phyloP scores from a whole-genome alignment of 2,113 vertebrate species.

The Neodontobutis hainanensis region DNA sequence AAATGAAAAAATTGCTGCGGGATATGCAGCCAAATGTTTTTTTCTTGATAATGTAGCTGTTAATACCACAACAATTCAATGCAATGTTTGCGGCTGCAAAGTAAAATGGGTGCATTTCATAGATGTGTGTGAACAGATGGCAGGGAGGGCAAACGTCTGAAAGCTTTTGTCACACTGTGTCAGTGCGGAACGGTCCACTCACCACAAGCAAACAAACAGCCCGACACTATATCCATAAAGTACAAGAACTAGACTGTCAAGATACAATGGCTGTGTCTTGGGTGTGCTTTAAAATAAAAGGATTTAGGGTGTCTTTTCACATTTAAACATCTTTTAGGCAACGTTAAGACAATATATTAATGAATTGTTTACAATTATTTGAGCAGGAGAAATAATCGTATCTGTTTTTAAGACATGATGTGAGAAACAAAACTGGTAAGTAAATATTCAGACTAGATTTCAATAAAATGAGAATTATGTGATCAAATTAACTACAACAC shows the following conservation, averaged over 20 bases:
- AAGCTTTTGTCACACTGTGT: conserved; percentile 11
- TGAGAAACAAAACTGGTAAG: too few species aligned
- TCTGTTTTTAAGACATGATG: not conserved
- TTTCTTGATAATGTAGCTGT: not conserved
- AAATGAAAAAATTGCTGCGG: not conserved
- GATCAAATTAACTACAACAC: too few species aligned
- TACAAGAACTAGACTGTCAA: not conserved
- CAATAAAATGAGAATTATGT: too few species aligned
- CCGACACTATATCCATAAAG: not conserved
- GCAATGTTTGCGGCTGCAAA: not conserved
- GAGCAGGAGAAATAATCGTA: not conserved
- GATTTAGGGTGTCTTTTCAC: conserved; percentile 16
- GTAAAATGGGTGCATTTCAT: not conserved
- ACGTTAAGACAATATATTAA: conserved; percentile 22
- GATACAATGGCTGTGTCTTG: not conserved
- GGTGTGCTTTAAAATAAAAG: conserved; percentile 7
- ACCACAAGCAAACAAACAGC: not conserved
- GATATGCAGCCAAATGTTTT: not conserved
- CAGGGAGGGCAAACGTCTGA: conserved; percentile 16
- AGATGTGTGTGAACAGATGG: conserved; percentile 24
- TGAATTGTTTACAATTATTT: conserved; percentile 17
- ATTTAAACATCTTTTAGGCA: conserved; percentile 16
- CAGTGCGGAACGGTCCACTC: not conserved
- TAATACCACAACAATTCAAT: not conserved
- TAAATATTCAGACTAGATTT: too few species aligned